Evolutionary conservation across 1,140 invertebrate genomes (phyloP).

Genomic region (Lamellibrachia luymesi): DNA sequence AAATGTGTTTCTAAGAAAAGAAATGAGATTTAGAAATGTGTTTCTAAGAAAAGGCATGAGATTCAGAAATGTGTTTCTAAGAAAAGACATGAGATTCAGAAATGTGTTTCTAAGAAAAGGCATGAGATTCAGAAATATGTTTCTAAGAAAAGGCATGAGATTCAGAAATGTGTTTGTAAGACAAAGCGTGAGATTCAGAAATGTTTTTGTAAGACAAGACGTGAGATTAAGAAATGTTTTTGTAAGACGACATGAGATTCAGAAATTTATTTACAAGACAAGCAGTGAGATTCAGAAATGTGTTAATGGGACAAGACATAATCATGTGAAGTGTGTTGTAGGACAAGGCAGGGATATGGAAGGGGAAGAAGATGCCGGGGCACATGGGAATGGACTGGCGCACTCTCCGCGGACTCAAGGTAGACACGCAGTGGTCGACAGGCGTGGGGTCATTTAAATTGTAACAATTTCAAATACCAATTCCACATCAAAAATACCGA

Average conservation of each 20-base stretch:
- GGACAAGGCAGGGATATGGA: constrained; percentile 82
- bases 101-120: background rate
- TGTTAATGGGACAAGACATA: background rate
- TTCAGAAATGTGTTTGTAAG: background rate
- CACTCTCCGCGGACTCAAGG: constrained; percentile 70
- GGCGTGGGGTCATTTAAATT: too few species aligned
- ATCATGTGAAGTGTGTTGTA: constrained; percentile 33
- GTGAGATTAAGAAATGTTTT: background rate
- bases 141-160: background rate
- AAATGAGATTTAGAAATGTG: background rate
- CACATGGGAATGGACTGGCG: constrained; percentile 86
- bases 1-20: background rate
- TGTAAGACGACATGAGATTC: background rate
- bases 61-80: background rate
- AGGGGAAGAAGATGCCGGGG: constrained; percentile 94
- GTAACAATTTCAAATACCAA: too few species aligned
- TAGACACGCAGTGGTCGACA: constrained; percentile 34
- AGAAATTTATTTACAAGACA: background rate
- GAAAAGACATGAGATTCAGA: background rate
- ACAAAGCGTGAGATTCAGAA: background rate
- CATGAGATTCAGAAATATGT: background rate
- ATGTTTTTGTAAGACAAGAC: background rate
- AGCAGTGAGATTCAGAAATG: background rate
- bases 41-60: background rate
- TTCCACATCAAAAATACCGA: too few species aligned